Base-by-base conservation (phyloP, 2,113 vertebrate species). In the Ursus arctos region DNA sequence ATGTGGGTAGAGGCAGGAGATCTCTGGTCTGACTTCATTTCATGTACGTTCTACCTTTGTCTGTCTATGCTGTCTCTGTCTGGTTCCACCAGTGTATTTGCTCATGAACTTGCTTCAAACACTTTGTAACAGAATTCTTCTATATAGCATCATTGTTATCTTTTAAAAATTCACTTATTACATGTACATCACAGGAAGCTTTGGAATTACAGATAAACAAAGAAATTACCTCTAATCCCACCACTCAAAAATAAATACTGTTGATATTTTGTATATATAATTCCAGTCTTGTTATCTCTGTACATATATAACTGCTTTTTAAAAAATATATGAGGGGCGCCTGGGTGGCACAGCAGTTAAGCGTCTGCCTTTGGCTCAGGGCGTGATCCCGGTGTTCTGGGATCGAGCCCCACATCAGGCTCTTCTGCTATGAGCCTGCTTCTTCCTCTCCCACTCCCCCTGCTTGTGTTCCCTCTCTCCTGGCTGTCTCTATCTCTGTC, bases 201-300 rank as follows among this genome's bases (percentile, higher is more conserved):
- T 72, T 89, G 31, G 33, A 86, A 94, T 83, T 79, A 55, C 9
- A 94, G 51, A 47, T 88, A 89, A 94, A 61, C 12, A 80, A 79
- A 90, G 57, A 82, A 82, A 61, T 67, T 79, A 2, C 15, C 33
- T 71, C 8, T 80, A 63, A 92, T 85, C 15, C 19, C 53, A 16
- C 11, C 28, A 77, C 36, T 6, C 61, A 90, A 53, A 71, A 89
- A 69, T 77, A 94, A 93, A 47, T 47, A 84, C 40, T 51, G 19
- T 51, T 74, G 24, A 86, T 59, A 86, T 59, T 82, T 92, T 63
- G 9, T 67, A n/a, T 28, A 40, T 89, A 71, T 94, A 80, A 81
- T 36, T 82, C 13, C 3, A 82, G 1, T 31, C 14, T 85, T 88
- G 83, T 83, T 80, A n/a, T 86, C 40, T 65, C 11, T 87, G 10